Conservation (phyloP, 2,113 vertebrate genomes). For the Copsychus sechellarum region DNA sequence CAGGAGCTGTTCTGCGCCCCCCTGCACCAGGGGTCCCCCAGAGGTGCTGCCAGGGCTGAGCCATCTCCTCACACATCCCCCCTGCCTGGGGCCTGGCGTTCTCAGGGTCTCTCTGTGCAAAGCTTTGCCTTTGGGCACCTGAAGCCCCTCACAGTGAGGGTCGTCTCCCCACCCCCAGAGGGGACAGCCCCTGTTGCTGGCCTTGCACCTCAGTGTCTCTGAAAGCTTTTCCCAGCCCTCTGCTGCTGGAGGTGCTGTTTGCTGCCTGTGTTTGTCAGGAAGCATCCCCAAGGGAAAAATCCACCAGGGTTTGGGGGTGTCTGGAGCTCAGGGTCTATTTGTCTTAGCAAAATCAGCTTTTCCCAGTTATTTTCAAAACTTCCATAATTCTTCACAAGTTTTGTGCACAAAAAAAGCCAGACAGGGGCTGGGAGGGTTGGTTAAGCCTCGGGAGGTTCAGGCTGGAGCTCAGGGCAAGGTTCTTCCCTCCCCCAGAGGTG, state of each 20-base stretch:
- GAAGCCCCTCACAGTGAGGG: rapidly evolving
- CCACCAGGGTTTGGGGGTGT: rapidly evolving
- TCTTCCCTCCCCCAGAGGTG: background rate
- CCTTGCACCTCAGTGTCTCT: background rate
- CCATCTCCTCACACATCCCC: background rate
- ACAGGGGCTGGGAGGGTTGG: background rate
- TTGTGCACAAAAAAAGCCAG: background rate
- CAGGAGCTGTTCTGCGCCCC: too few species aligned
- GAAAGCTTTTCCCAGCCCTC: background rate
- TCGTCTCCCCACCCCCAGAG: rapidly evolving
- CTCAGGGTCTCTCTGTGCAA: background rate
- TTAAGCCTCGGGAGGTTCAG: background rate
- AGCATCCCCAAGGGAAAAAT: background rate
- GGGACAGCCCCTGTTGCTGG: background rate
- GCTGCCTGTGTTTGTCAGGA: background rate
- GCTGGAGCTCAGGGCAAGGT: background rate
- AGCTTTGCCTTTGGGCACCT: background rate
- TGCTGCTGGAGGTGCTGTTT: background rate
- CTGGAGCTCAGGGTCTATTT: background rate
- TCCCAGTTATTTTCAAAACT: background rate
- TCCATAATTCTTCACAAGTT: background rate
- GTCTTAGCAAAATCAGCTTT: background rate
- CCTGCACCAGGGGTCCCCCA: too few species aligned
- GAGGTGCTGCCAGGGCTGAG: rapidly evolving
- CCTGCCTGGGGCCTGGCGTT: rapidly evolving